Base-by-base conservation (phyloP, 1,140 invertebrate species). In the Panulirus ornatus region DNA sequence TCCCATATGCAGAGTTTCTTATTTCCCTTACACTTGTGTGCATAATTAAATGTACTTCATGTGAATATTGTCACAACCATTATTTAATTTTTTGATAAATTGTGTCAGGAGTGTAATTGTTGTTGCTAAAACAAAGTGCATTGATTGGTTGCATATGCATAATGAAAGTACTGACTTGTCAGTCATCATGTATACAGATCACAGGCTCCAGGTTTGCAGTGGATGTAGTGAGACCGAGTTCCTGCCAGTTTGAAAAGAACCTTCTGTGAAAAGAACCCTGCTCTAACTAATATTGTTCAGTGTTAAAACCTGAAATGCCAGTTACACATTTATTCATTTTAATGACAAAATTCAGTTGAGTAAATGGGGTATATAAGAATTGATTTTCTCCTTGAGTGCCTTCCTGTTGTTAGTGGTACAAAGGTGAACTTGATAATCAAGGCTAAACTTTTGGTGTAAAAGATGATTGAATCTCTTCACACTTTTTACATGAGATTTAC, bases 351-450 rank as follows among this genome's bases (percentile, higher is more conserved):
- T 5, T 11, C 44, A 47, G 44, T 47, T 47, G 5, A 14, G 44
- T 58, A 8, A 30, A 66, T 66, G 58, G n/a, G 58, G 30, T 66
- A 30, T 30, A n/a, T 66, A 8, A 66, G 58, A 22, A 58, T 58
- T 58, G n/a, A n/a, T n/a, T n/a, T n/a, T n/a, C n/a, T n/a, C n/a
- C 54, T 58, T 66, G 58, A 66, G 58, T 66, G 58, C 58, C 58
- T 66, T 66, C 58, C 58, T 66, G n/a, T 30, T 66, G 8, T 30
- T 66, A 8, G 30, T 11, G 11, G 22, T 66, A 66, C 58, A 66
- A 30, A 30, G 58, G 9, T 66, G 27, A 66, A 27, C 58, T 66
- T 22, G 5, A 22, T 19, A 58, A 22, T 19, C n/a, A 22, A 14
- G 19, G 54, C 19, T 22, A 22, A 22, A 19, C 54, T 58, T 8